Evolutionary conservation across 2,888 invertebrate species (phyloP).

Genomic region (Aspidiotus destructor): DNA sequence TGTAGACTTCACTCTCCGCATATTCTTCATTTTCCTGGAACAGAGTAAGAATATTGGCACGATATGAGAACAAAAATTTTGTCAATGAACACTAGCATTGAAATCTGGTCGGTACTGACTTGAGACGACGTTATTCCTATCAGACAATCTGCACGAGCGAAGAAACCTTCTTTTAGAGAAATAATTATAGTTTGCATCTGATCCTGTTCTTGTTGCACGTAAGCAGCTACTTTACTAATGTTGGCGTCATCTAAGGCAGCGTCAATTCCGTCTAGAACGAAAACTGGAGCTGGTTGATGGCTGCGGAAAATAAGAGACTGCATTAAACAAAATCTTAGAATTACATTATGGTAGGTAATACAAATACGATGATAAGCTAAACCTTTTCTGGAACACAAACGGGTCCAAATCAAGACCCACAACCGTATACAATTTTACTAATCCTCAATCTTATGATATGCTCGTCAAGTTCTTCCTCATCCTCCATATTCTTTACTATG

Average conservation of each 20-base stretch:
- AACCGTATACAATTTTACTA: too few relatives aligned
- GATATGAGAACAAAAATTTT: slow-evolving; percentile 18
- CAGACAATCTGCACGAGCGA: slow-evolving; percentile 92
- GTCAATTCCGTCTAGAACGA: slow-evolving; percentile 98
- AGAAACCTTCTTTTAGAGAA: slow-evolving; percentile 98
- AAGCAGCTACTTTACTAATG: slow-evolving; percentile 96
- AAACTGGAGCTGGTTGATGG: slow-evolving; percentile 97
- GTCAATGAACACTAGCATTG: neutral
- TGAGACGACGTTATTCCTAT: slow-evolving; percentile 90
- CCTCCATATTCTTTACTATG: too few relatives aligned
- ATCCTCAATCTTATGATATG: too few relatives aligned
- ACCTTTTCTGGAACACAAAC: too few relatives aligned
- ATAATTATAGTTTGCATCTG: slow-evolving; percentile 96
- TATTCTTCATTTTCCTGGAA: slow-evolving; percentile 76
- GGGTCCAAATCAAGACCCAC: too few relatives aligned
- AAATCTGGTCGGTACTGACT: slow-evolving; percentile 48
- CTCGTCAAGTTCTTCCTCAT: too few relatives aligned
- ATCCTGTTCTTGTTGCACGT: slow-evolving; percentile 82
- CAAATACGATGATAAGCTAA: too few relatives aligned
- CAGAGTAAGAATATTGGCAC: neutral
- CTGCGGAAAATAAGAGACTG: slow-evolving; percentile 45
- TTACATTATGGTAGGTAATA: too few relatives aligned
- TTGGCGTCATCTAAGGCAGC: slow-evolving; percentile 99
- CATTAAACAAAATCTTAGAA: neutral
- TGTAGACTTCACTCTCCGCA: slow-evolving; percentile 78